Evolutionary conservation across 2,113 vertebrate species (phyloP).

Genomic region (Spea multiplicata): DNA sequence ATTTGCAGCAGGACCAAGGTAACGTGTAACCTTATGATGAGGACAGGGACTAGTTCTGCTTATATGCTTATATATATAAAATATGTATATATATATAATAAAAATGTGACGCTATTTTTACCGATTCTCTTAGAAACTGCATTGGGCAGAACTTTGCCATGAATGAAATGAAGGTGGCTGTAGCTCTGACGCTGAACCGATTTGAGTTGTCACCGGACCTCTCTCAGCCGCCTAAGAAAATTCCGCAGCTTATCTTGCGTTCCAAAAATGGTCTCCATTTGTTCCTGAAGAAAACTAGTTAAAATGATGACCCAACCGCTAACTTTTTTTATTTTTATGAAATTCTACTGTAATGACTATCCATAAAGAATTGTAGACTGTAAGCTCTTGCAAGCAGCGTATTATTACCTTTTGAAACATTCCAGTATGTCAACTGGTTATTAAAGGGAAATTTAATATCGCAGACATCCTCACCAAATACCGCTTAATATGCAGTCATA

Average conservation of each 20-base stretch:
- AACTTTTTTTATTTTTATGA: too few species aligned
- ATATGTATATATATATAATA: background rate
- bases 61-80: too few species aligned
- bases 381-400: too few species aligned
- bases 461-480: too few species aligned
- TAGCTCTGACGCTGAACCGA: slow-evolving; percentile 67
- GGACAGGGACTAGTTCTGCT: background rate
- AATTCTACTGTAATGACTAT: too few species aligned
- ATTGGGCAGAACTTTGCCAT: background rate
- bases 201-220: slow-evolving; percentile 64
- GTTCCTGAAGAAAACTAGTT: slow-evolving; percentile 60
- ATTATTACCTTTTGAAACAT: too few species aligned
- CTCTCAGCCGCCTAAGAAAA: slow-evolving; percentile 41
- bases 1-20: slow-evolving; percentile 34
- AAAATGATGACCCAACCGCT: too few species aligned
- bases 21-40: background rate
- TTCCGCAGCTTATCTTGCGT: slow-evolving; percentile 61
- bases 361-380: too few species aligned
- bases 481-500: too few species aligned
- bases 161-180: slow-evolving; percentile 52
- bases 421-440: too few species aligned
- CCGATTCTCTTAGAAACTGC: slow-evolving; percentile 75
- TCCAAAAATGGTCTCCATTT: slow-evolving; percentile 76
- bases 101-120: background rate
- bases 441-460: too few species aligned